Evolutionary conservation across 2,797 vertebrate species (phyloP), one percentile per base, ranked within the genome.

Genomic region (Periophthalmus magnuspinnatus): DNA sequence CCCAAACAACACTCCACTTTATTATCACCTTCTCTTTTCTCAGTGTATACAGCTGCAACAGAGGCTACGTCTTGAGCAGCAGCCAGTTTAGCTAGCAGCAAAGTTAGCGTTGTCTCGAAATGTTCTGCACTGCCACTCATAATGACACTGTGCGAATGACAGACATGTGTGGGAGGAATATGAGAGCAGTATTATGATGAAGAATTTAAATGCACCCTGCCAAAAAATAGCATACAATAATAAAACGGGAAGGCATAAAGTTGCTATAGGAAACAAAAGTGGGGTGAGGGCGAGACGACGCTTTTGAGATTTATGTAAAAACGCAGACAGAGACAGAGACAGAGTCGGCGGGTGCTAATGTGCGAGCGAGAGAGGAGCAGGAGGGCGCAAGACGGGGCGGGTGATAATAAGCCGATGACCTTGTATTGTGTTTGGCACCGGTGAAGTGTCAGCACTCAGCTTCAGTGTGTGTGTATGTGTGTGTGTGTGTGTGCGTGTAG

Each of bases 361-460:
- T 45, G 45, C 32, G 56, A 38, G 24, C 69, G 24, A 54, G 62
- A 48, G 59, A 63, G 67, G 14, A 60, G 41, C 50, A 48, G 38
- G 50, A 71, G 75, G 80, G 64, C 72, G 82, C 59, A 72, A 69
- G 76, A 81, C 58, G 72, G 78, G 56, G 71, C 77, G 72, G 74
- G 68, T 68, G 76, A 81, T 82, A 80, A 84, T 70, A 81, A 83
- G 75, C 68, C 68, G 17, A 75, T 84, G 86, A 88, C 85, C 89
- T 88, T 87, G 78, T 75, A 77, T 68, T 70, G 45, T 81, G 79
- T 82, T 83, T 78, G 81, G 79, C 75, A 79, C 78, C 85, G 84
- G 83, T 86, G 82, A 82, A 81, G 64, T 68, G 65, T 70, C 85
- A 47, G 65, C 68, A 70, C 52, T 62, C n/a, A 75, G 60, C 38